These are phyloP conservation scores for Gavia stellata DNA, from an alignment of 2,113 vertebrate genomes.

Conservation along the genomic window DNA sequence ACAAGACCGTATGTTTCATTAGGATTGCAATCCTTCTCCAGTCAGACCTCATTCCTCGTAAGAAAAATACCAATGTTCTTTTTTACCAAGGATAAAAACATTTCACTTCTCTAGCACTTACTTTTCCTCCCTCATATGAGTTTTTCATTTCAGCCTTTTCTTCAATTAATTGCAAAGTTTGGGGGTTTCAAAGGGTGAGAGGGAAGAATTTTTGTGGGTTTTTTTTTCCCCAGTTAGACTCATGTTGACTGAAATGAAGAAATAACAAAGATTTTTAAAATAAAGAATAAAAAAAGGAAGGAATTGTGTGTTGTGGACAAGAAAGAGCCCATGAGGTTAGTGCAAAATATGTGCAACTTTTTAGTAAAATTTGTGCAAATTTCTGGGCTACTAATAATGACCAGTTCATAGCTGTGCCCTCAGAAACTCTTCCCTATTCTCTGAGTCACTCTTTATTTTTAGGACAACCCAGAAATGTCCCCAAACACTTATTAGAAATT, in stretches of 20 bases:
- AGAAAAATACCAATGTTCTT: neutral
- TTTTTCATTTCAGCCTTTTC: neutral
- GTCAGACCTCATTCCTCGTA: neutral
- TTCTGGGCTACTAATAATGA: neutral
- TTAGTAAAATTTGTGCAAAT: neutral
- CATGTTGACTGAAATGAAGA: neutral
- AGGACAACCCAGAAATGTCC: neutral
- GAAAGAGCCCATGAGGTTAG: neutral
- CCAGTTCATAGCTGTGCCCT: neutral
- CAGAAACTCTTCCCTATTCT: neutral
- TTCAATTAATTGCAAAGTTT: neutral
- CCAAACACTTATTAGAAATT: neutral
- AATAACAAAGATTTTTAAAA: neutral
- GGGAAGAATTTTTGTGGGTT: fast-evolving
- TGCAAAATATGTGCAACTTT: neutral
- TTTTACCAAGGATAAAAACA: neutral
- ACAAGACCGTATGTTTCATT: neutral
- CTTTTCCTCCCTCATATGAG: neutral
- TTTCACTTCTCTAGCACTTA: neutral
- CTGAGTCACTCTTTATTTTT: neutral
- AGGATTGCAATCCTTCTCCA: neutral
- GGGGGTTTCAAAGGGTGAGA: fast-evolving
- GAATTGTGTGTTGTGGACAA: neutral
- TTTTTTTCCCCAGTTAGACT: neutral
- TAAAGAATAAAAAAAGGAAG: neutral